Evolutionary conservation across 2,113 vertebrate species (phyloP).

Genomic region (Tympanuchus pallidicinctus): DNA sequence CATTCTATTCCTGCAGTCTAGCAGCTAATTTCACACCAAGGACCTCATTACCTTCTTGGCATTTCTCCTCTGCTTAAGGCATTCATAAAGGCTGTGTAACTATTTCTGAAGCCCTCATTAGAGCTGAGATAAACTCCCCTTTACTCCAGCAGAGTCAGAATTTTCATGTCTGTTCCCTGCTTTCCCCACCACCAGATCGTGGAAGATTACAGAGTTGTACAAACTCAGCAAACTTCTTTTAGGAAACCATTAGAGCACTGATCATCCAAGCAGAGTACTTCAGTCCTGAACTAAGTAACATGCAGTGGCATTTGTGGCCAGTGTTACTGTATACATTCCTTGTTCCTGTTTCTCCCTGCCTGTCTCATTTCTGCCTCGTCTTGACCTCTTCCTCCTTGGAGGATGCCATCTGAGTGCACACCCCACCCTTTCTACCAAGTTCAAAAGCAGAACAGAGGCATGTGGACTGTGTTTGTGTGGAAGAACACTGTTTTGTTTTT

Average conservation of each 20-base stretch:
- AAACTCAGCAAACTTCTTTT: background rate
- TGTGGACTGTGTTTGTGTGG: background rate
- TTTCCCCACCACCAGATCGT: background rate
- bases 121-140: background rate
- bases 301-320: background rate
- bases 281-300: background rate
- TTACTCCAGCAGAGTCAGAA: background rate
- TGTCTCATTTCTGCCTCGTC: background rate
- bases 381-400: background rate
- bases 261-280: background rate
- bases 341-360: background rate
- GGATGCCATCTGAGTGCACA: background rate
- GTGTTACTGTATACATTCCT: background rate
- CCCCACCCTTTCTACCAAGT: background rate
- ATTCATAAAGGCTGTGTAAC: background rate
- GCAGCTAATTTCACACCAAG: constrained; percentile 22
- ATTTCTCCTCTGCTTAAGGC: constrained; percentile 22
- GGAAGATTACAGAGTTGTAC: background rate
- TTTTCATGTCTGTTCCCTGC: background rate
- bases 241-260: background rate
- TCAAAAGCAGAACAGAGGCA: background rate
- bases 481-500: background rate
- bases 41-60: constrained; percentile 40
- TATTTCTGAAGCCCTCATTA: constrained; percentile 41
- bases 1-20: background rate